Conservation (phyloP, 2,888 invertebrate genomes). For the Luperina testacea region DNA sequence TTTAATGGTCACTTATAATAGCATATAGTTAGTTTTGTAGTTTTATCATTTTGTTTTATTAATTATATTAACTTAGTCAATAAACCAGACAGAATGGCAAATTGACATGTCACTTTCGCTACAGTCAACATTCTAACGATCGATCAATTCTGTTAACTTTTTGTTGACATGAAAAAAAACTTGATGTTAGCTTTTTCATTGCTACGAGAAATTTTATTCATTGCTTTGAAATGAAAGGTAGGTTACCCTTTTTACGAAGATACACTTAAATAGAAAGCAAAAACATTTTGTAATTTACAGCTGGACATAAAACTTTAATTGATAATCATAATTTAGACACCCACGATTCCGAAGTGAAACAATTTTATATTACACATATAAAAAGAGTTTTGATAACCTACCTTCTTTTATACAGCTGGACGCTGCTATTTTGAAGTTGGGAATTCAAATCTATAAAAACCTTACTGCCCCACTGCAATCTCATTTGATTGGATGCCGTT, state of each 20-base stretch:
- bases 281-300: slow-evolving; percentile 34
- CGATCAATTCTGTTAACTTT: not conserved
- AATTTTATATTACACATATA: slow-evolving; percentile 44
- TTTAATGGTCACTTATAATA: not conserved
- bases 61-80: not conserved
- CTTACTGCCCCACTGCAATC: not conserved
- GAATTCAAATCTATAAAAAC: slow-evolving; percentile 13
- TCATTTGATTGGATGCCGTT: not conserved
- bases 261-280: slow-evolving; percentile 21
- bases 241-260: slow-evolving; percentile 5
- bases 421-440: slow-evolving; percentile 15
- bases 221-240: not conserved
- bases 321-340: slow-evolving; percentile 54
- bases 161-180: not conserved
- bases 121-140: slow-evolving; percentile 4
- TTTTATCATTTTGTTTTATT: not conserved
- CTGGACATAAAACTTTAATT: slow-evolving; percentile 53
- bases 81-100: slow-evolving; percentile 12
- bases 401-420: slow-evolving; percentile 31
- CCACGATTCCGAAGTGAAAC: slow-evolving; percentile 46
- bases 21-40: not conserved
- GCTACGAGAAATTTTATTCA: slow-evolving; percentile 10
- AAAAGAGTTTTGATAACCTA: slow-evolving; percentile 37
- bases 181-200: not conserved
- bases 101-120: slow-evolving; percentile 42